Evolutionary conservation across 2,113 vertebrate species (phyloP), one percentile per base, ranked within the genome.

Genomic region (Nannobrachium achirus): DNA sequence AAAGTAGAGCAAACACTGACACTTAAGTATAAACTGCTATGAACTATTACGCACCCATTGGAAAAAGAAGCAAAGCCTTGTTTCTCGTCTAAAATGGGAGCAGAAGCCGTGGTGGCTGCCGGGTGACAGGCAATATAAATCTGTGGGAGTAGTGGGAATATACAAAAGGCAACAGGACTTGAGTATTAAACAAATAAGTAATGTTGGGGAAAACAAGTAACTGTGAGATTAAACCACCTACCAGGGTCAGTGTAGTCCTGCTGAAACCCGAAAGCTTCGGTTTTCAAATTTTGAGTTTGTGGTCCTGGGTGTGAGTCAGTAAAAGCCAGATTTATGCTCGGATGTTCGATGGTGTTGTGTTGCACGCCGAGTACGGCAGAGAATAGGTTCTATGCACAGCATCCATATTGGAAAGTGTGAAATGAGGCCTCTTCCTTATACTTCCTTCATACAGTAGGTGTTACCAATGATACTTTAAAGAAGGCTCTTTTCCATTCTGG

Each of bases 211-310:
- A 33, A 33, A 33, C 25, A 3, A 33, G 3, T 33, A 2, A 33
- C 25, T 33, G 25, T 33, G 8, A 6, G 14, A 8, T 16, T 7
- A 10, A 13, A 39, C 1, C 7, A 68, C 72, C 38, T 52, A 80
- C 73, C 45, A 11, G 55, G 25, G n/a, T 78, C 80, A 1, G 20
- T 40, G 39, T 42, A 0, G 6, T 81, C 69, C 3, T 84, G 74
- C 63, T 85, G 75, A 63, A 90, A 90, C 74, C 38, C 74, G 58
- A 91, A 91, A 0, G 81, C 82, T 71, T 91, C 85, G 15, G 90
- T 1, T 65, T 89, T 60, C 69, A 91, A 88, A 48, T 50, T 78
- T 50, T 78, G 4, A 91, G 52, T 1, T 7, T 69, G 63, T 85
- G 71, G 0, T 70, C 68, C 18, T 62, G 73, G 18, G 69, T 9